Percentiles rank a stretch among this genome's conserved stretches.
Conservation (phyloP, 2,888 invertebrate species). For the Volucella inanis region DNA sequence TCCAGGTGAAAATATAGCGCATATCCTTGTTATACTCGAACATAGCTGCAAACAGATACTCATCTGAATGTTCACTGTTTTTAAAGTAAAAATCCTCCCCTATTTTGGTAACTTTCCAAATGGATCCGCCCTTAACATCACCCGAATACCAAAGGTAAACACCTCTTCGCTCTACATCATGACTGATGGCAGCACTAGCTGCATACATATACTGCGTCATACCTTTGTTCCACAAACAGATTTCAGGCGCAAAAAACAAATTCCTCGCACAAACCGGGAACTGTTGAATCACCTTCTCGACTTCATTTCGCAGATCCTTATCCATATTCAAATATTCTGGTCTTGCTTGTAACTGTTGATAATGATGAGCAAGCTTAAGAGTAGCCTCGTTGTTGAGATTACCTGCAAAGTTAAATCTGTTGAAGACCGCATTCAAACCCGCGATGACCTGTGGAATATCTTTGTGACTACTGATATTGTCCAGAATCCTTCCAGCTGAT, state of each 20-base stretch:
- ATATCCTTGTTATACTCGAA: constrained; percentile 34
- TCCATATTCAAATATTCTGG: neutral
- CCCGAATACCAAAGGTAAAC: constrained; percentile 46
- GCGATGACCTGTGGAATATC: constrained; percentile 37
- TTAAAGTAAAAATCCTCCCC: constrained; percentile 20
- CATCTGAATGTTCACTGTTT: constrained; percentile 29
- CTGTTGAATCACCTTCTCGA: constrained; percentile 5
- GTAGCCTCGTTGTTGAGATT: constrained; percentile 43
- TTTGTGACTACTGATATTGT: constrained; percentile 35
- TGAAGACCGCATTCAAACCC: constrained; percentile 38
- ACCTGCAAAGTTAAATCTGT: constrained; percentile 33
- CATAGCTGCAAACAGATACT: constrained; percentile 39
- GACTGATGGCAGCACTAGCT: constrained; percentile 22
- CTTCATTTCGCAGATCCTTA: neutral
- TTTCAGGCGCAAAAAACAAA: constrained; percentile 12
- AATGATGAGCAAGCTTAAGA: constrained; percentile 1
- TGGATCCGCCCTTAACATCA: constrained; percentile 3
- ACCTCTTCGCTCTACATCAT: constrained; percentile 16
- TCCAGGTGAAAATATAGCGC: constrained; percentile 47
- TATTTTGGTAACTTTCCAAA: neutral
- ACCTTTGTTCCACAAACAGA: constrained; percentile 51
- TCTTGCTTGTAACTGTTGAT: neutral
- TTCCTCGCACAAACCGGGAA: constrained; percentile 35
- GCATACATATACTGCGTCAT: constrained; percentile 30
- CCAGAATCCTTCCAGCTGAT: constrained; percentile 23